A percentile compares a stretch with the other conserved stretches of the same genome.
Conservation (phyloP, 2,113 vertebrate genomes). For the Varanus salvator region DNA sequence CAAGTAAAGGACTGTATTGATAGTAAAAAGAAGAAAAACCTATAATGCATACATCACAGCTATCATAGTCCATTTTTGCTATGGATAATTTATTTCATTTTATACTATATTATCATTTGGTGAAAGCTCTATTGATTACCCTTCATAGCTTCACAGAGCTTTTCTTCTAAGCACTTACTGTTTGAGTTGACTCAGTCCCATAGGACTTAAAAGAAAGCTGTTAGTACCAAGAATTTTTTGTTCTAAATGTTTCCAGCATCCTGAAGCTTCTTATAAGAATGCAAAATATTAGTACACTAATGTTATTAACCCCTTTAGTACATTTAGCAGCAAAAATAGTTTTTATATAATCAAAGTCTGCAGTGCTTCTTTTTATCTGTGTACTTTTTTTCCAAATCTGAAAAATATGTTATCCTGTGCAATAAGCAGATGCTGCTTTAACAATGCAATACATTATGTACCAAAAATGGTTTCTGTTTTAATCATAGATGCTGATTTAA, state of each 20-base stretch:
- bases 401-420: constrained; percentile 95
- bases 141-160: constrained; percentile 67
- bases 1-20: constrained; percentile 52
- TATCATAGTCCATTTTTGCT: constrained; percentile 57
- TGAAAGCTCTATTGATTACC: constrained; percentile 72
- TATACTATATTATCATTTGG: constrained; percentile 68
- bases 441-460: constrained; percentile 96
- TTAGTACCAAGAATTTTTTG: constrained; percentile 66
- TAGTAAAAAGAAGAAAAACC: constrained; percentile 60
- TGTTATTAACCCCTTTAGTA: constrained; percentile 68
- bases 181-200: constrained; percentile 67
- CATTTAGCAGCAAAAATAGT: constrained; percentile 69
- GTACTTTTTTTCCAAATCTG: constrained; percentile 93
- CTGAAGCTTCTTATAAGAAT: constrained; percentile 65
- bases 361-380: constrained; percentile 86
- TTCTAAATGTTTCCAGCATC: constrained; percentile 59
- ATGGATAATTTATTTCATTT: constrained; percentile 70
- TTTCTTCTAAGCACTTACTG: constrained; percentile 68
- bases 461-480: constrained; percentile 96
- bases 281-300: constrained; percentile 68
- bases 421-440: constrained; percentile 98
- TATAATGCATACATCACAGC: not conserved
- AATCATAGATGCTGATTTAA: constrained; percentile 98
- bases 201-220: constrained; percentile 63
- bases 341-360: constrained; percentile 65